These are phyloP conservation scores for Muntiacus reevesi DNA, from an alignment of 2,113 vertebrate genomes.

Conservation along the genomic window DNA sequence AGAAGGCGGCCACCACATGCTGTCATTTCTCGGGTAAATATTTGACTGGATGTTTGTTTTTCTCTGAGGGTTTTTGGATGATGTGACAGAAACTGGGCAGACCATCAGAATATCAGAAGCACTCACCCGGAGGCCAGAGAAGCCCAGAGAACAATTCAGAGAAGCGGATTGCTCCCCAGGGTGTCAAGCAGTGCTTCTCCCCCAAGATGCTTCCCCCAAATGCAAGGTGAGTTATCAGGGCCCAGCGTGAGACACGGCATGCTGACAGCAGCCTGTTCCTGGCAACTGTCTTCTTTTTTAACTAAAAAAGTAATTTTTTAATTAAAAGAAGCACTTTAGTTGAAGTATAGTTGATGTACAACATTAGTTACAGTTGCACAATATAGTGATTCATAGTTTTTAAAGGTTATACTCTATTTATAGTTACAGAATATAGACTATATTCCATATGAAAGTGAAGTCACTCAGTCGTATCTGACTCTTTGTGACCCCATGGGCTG, in stretches of 20 bases:
- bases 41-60: constrained; percentile 63
- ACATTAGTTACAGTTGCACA: neutral
- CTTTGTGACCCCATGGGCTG: neutral
- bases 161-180: neutral
- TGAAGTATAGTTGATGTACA: neutral
- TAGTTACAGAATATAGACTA: neutral
- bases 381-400: neutral
- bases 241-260: rapidly evolving
- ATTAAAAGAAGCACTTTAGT: neutral
- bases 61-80: neutral
- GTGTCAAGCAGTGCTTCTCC: neutral
- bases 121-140: neutral
- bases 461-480: neutral
- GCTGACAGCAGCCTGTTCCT: rapidly evolving
- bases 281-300: neutral
- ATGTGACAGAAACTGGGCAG: neutral
- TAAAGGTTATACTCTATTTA: neutral
- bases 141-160: neutral
- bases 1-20: neutral
- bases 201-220: neutral
- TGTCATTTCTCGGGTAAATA: constrained; percentile 54
- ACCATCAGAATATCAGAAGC: neutral
- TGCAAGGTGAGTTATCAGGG: constrained; percentile 9
- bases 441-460: neutral
- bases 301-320: neutral